Evolutionary conservation across 1,140 invertebrate species (phyloP), one percentile per base, ranked within the genome.

Genomic region (Eufriesea mexicana): DNA sequence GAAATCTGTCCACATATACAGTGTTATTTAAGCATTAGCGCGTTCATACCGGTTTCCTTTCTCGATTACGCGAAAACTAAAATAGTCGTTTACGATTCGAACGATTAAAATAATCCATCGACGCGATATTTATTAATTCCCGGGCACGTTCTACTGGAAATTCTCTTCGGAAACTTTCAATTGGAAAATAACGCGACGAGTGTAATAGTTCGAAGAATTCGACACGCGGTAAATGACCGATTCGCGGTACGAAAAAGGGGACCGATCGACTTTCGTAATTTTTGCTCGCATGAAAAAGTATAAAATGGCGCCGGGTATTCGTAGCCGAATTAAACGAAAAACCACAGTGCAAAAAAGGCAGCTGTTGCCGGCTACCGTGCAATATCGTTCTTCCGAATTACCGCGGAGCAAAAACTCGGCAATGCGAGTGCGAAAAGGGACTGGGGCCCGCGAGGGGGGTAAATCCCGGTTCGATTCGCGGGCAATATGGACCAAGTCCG

Each of bases 1-100:
- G 2, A 55, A 66, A 64, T 54, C n/a, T 28, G 23, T 18, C 25
- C 49, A 7, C 55, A 59, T 68, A 83, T 35, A 57, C 28, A 47
- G n/a, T 20, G 23, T 42, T 28, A 42, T 77, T 71, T 47, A 78
- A 83, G 18, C 47, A 47, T 66, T n/a, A 64, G 42, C 23, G 18
- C n/a, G 42, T 20, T 20, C 28, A 62, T n/a, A 35, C 12, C 23
- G n/a, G 5, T 12, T 67, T 20, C 28, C 20, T 25, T 70, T 35
- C n/a, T 18, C 5, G n/a, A 57, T 45, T 57, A 25, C 8, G 18
- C 23, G 12, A n/a, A 78, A 45, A 77, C 20, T 45, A 18, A 35
- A 14, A 28, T 10, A 42, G 4, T 61, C 12, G 59, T n/a, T 18
- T 73, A 2, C 5, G 57, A 23, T n/a, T 54, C 25, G 23, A 35